A percentile compares a stretch with the other conserved stretches of the same genome.
phyloP scores from a whole-genome alignment of 92 coral and sea anemone genomes.

The Zoanthus sansibaricus region DNA sequence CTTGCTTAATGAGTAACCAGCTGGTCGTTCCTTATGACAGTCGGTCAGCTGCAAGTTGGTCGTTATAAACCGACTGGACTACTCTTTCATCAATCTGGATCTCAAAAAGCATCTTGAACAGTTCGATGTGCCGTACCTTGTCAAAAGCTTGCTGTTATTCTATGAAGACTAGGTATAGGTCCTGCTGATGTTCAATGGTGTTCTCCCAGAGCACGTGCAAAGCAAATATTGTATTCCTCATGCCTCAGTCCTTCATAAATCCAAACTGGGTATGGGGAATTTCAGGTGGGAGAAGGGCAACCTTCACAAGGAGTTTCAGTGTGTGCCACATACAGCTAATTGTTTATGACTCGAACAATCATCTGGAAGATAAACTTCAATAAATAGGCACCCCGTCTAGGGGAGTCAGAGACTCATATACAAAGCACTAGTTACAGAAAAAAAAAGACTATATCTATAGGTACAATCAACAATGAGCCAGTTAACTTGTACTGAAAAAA shows the following conservation, averaged over 20 bases:
- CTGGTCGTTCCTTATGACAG: not conserved
- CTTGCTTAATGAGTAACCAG: not conserved
- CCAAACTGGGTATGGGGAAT: not conserved
- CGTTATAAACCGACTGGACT: not conserved
- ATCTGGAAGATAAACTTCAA: too few species aligned
- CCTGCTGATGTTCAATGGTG: not conserved
- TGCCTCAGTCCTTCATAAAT: too few species aligned
- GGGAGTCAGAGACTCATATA: too few species aligned
- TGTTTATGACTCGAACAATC: not conserved
- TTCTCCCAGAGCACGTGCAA: not conserved
- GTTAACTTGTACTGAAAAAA: too few species aligned
- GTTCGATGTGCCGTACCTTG: not conserved
- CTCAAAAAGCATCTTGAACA: not conserved
- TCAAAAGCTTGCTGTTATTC: not conserved
- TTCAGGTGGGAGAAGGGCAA: not conserved
- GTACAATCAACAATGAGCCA: too few species aligned
- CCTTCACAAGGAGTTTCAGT: not conserved
- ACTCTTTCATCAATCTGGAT: not conserved
- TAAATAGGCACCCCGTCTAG: too few species aligned
- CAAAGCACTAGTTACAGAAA: too few species aligned
- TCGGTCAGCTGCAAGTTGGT: not conserved
- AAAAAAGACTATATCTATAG: too few species aligned
- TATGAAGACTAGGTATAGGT: not conserved
- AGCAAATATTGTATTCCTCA: not conserved
- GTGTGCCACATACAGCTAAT: not conserved